Conservation (phyloP, 2,113 vertebrate species). For the Ramphastos sulfuratus region DNA sequence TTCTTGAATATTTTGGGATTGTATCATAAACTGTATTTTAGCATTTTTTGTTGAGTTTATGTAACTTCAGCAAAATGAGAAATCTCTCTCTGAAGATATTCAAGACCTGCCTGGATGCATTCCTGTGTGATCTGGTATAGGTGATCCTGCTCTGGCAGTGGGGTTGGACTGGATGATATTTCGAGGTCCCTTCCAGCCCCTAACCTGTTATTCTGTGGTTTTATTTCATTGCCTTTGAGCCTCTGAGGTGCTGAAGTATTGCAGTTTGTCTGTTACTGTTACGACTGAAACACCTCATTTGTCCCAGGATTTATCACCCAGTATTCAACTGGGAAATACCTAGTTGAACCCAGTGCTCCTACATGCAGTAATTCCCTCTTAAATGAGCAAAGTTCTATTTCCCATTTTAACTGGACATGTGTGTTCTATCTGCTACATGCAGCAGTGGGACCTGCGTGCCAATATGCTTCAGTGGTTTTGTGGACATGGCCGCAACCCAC, state of each 20-base stretch:
- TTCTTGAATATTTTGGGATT: background rate
- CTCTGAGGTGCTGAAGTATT: background rate
- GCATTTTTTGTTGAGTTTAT: background rate
- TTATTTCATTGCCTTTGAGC: background rate
- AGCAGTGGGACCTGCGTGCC: too few relatives aligned
- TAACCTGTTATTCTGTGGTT: too few relatives aligned
- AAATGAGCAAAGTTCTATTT: background rate
- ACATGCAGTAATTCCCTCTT: background rate
- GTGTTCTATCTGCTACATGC: too few relatives aligned
- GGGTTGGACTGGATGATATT: too few relatives aligned
- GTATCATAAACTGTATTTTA: background rate
- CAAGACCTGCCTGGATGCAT: too few relatives aligned
- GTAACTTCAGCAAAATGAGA: background rate
- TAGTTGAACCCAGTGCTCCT: background rate
- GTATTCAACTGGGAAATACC: background rate
- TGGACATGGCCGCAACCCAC: too few relatives aligned
- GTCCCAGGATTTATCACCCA: background rate
- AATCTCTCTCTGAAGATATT: background rate
- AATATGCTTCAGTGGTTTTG: too few relatives aligned
- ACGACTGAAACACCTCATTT: background rate
- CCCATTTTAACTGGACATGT: too few relatives aligned
- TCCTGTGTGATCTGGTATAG: too few relatives aligned
- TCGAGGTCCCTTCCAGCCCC: too few relatives aligned
- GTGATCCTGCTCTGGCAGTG: too few relatives aligned
- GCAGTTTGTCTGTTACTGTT: background rate